A percentile compares a stretch with the other conserved stretches of the same genome.
Evolutionary conservation across 2,888 invertebrate genomes (phyloP).

Genomic region (Calliopum simillimum): DNA sequence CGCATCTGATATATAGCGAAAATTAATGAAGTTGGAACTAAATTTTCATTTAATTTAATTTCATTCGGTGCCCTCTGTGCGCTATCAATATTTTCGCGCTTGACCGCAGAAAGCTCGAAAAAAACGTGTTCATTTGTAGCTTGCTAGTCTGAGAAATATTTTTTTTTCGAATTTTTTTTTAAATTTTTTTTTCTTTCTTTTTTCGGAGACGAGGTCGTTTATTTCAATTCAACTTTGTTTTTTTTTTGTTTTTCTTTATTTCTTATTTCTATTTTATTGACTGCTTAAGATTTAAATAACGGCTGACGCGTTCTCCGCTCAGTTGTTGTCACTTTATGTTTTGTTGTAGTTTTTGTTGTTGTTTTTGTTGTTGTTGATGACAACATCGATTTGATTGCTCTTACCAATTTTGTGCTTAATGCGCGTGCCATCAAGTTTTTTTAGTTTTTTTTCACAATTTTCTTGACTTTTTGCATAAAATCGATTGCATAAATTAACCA

Average conservation of each 20-base stretch:
- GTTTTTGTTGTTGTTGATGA: conserved; percentile 16
- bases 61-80: too few relatives aligned
- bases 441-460: neutral
- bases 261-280: neutral
- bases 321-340: too few relatives aligned
- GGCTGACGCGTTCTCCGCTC: neutral
- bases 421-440: neutral
- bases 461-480: neutral
- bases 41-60: too few relatives aligned
- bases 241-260: neutral
- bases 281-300: too few relatives aligned
- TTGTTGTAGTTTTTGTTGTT: conserved; percentile 1
- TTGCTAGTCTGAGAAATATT: neutral
- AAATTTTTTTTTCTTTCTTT: neutral
- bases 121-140: conserved; percentile 1
- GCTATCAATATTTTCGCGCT: neutral
- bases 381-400: neutral
- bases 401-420: conserved; percentile 3
- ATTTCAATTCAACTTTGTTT: neutral
- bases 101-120: conserved; percentile 9
- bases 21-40: too few relatives aligned
- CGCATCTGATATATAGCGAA: too few relatives aligned
- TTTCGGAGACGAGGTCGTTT: neutral
- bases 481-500: conserved; percentile 1
- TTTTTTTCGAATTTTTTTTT: too few relatives aligned